Evolutionary conservation across 30 jellyfish, hydroid and myxozoan species (phyloP), one percentile per base, ranked within the genome.

Genomic region (Pseudorhiza aurosa): DNA sequence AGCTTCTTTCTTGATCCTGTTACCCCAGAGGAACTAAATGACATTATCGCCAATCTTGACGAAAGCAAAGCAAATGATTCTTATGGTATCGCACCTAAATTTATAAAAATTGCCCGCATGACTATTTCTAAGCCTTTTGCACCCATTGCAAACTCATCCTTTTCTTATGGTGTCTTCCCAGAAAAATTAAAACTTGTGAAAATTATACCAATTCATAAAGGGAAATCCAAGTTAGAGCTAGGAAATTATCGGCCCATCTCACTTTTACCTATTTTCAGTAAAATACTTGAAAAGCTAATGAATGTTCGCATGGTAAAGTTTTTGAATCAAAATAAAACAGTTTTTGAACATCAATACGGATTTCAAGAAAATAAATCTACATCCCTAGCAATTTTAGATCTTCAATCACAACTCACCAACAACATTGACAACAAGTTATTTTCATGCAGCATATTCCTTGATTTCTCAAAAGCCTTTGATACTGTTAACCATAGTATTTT

Each of bases 171-270:
- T 18, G 68, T 39, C 42, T 75, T 58, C 50, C 87, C 87, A 19
- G 87, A 56, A 4, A 72, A 72, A 72, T 53, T 47, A 44, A 72
- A 72, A 72, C 30, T 53, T 51, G 85, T 74, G 35, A 72, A 72
- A 72, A 39, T 2, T 51, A 72, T 27, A 18, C 85, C 85, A 7
- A 47, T 72, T 30, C 85, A 55, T 26, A 75, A 55, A 55, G 69
- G 77, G 28, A 39, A 75, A 22, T 70, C 83, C 50, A 75, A 75
- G 72, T 28, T 55, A 40, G 68, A 55, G 25, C 28, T 27, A 14
- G 77, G 77, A 53, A 55, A 75, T 27, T 75, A 57, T 40, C 56
- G 85, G 32, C 85, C 85, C 32, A 50, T 72, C 60, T 72, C 73
- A 32, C 46, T 72, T 25, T 47, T 69, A 9, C 83, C 68, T 8